Evolutionary conservation across 53 echinoderm and acorn worm genomes (phyloP).

Genomic region (Stichopus horrens): DNA sequence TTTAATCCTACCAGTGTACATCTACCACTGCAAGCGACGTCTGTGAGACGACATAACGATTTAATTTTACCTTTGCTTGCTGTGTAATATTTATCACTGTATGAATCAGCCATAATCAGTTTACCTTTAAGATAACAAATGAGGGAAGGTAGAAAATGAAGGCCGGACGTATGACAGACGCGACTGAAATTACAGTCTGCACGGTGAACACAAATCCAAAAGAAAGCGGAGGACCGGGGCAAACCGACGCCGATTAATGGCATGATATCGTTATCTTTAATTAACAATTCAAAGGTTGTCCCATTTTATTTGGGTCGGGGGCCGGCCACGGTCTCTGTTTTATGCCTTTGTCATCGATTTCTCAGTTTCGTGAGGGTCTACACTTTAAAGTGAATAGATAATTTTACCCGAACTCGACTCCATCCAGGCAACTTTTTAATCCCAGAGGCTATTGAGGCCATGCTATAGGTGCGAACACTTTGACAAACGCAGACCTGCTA

Average conservation of each 20-base stretch:
- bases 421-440: constrained; percentile 11
- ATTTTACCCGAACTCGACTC: not conserved
- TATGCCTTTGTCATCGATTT: not conserved
- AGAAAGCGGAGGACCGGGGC: too few species aligned
- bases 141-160: not conserved
- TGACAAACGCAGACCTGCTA: not conserved
- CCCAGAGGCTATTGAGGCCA: not conserved
- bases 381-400: not conserved
- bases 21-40: too few species aligned
- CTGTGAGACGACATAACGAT: too few species aligned
- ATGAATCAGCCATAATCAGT: not conserved
- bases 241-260: not conserved
- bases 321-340: not conserved
- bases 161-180: not conserved
- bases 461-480: not conserved
- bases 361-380: not conserved
- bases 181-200: constrained; percentile 2
- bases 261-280: not conserved
- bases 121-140: not conserved
- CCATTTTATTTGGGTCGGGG: constrained; percentile 13
- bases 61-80: too few species aligned
- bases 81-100: too few species aligned
- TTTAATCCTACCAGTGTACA: too few species aligned
- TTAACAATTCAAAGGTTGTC: not conserved
- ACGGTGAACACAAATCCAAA: not conserved